Evolutionary conservation across 2,797 vertebrate species (phyloP).

Genomic region (Lithobates sylvaticus): DNA sequence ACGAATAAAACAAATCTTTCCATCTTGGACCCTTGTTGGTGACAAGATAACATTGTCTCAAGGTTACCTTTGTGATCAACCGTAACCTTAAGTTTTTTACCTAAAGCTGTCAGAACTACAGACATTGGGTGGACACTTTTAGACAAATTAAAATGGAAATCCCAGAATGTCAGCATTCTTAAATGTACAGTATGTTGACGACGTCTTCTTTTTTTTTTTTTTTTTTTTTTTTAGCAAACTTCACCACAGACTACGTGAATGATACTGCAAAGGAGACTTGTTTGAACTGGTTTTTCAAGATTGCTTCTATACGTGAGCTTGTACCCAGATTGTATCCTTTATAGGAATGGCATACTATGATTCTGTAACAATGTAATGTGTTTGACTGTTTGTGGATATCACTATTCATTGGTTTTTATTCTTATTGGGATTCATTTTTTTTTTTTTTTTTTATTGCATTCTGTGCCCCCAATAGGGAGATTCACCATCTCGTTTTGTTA

Average conservation of each 20-base stretch:
- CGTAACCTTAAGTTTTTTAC: slow-evolving; percentile 16
- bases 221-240: slow-evolving; percentile 78
- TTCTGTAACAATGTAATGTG: not conserved
- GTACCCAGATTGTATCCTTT: slow-evolving; percentile 96
- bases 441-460: too few species aligned
- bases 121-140: not conserved
- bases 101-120: too few species aligned
- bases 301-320: slow-evolving; percentile 97
- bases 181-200: not conserved
- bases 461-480: too few species aligned
- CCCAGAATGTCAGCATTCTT: too few species aligned
- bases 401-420: too few species aligned
- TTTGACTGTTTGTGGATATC: too few species aligned
- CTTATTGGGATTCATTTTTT: too few species aligned
- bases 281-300: slow-evolving; percentile 99
- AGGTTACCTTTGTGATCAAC: not conserved
- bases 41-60: too few species aligned
- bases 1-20: too few species aligned
- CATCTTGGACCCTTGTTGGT: too few species aligned
- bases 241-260: slow-evolving; percentile 88
- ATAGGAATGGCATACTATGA: not conserved
- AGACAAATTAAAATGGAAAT: not conserved
- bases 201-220: not conserved
- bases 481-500: too few species aligned
- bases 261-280: slow-evolving; percentile 98